Percentiles rank a stretch among this genome's conserved stretches.
These are phyloP conservation scores for Echinometra lucunter DNA, from an alignment of 53 echinoderm and acorn worm genomes.

Conservation along the genomic window DNA sequence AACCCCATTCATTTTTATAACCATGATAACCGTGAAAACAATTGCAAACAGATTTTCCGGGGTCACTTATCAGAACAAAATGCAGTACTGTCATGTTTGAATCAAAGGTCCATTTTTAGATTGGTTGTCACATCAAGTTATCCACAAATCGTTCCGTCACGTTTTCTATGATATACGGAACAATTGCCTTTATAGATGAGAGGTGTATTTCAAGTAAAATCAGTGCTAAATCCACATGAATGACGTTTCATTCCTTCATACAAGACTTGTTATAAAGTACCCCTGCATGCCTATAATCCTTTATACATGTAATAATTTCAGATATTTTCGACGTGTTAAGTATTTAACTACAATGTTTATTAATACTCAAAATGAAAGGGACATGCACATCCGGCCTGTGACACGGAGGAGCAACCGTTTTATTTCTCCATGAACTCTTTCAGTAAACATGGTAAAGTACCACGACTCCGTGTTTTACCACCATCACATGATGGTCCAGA, in stretches of 20 bases:
- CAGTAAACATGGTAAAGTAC: too few species aligned
- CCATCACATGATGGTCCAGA: too few species aligned
- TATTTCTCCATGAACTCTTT: too few species aligned
- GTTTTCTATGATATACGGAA: neutral
- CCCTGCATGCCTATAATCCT: too few species aligned
- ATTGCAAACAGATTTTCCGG: constrained; percentile 4
- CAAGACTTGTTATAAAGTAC: neutral
- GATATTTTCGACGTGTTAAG: neutral
- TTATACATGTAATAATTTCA: neutral
- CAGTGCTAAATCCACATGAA: neutral
- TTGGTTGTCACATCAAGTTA: constrained; percentile 20
- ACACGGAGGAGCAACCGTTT: too few species aligned
- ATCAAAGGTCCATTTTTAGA: neutral
- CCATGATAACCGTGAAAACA: constrained; percentile 28
- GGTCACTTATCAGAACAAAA: constrained; percentile 39
- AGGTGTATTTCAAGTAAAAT: neutral
- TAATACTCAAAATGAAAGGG: too few species aligned
- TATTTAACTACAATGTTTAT: too few species aligned
- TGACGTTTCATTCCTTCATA: neutral
- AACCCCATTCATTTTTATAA: constrained; percentile 23
- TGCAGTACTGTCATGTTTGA: neutral
- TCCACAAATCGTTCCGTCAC: neutral
- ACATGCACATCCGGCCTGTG: too few species aligned
- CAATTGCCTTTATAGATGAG: too few species aligned
- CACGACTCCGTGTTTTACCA: too few species aligned